Conservation (phyloP, 1,140 invertebrate genomes). For the Pogonomyrmex barbatus region DNA sequence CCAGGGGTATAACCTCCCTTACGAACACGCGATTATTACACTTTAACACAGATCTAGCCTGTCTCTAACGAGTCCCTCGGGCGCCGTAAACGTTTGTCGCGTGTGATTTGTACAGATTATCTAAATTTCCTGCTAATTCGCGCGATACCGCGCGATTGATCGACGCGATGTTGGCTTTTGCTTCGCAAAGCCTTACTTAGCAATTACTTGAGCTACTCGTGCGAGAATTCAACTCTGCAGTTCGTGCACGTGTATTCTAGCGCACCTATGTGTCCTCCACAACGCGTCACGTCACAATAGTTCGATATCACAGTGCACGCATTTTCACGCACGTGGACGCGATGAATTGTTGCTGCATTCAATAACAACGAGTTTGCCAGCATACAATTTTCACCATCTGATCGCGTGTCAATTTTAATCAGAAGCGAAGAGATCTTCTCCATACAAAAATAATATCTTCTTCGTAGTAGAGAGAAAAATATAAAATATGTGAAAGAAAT, state of each 20-base stretch:
- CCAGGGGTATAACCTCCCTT: background rate
- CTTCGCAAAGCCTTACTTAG: conserved; percentile 48
- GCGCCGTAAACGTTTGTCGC: background rate
- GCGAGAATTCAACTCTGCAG: conserved; percentile 55
- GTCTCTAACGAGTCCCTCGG: conserved; percentile 34
- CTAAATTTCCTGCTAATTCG: conserved; percentile 49
- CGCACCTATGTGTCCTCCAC: conserved; percentile 13
- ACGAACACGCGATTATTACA: conserved; percentile 37
- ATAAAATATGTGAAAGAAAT: background rate
- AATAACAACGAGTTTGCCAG: conserved; percentile 31
- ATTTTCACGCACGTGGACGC: conserved; percentile 30
- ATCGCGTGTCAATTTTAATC: conserved; percentile 35
- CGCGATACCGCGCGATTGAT: conserved; percentile 14
- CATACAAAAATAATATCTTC: background rate
- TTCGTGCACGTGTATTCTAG: conserved; percentile 40
- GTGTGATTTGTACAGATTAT: conserved; percentile 61
- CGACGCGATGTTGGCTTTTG: conserved; percentile 21
- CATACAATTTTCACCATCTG: background rate
- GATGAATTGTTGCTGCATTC: conserved; percentile 21
- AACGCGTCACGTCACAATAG: conserved; percentile 24
- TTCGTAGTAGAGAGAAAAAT: background rate
- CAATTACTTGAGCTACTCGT: conserved; percentile 64
- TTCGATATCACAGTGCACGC: conserved; percentile 40
- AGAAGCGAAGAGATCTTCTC: background rate
- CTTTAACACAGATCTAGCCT: conserved; percentile 6